Base-by-base conservation (phyloP, 1,140 invertebrate species). In the Aethina tumida region DNA sequence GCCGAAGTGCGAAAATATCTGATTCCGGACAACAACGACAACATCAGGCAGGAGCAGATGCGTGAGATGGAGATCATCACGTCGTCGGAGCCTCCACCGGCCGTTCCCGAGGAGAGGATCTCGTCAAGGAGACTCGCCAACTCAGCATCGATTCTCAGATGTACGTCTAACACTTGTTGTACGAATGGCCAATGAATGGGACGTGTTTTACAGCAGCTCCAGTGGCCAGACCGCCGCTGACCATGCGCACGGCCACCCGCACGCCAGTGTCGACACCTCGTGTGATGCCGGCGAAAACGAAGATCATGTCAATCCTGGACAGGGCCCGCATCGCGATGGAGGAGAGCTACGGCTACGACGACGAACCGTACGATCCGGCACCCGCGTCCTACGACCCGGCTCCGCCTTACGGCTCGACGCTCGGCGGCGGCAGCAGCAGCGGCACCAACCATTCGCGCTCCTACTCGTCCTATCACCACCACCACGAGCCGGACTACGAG, bases 21-120 rank as follows among this genome's bases (percentile, higher is more conserved):
- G 6, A 61, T 69, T 17, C 58, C 58, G 16, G 79, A 83, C 56
- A 84, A 84, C 68, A 88, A 88, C 60, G 85, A 89, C 53, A 84
- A 86, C 49, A 89, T 88, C 43, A 62, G 83, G 39, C 82, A 86
- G 55, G 81, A 87, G 55, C 84, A 88, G 58, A 81, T 87, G 73
- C 73, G 83, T 65, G 83, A 87, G 60, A 81, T 87, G 81, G 81
- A 83, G 60, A 75, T 79, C 28, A 66, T 84, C 46, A 72, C 64
- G 66, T 66, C 9, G 41, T 42, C 2, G 43, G 39, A n/a, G 12
- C 62, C 50, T 55, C 13, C 50, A 59, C 36, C 53, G 30, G 45
- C 38, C 9, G 33, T 20, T 8, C 27, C 39, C 13, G 37, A 36
- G 13, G 20, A 33, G 37, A 16, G 37, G 14, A 12, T 27, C 24